Evolutionary conservation across 1,140 invertebrate species (phyloP), one percentile per base, ranked within the genome.

Genomic region (Apis florea): DNA sequence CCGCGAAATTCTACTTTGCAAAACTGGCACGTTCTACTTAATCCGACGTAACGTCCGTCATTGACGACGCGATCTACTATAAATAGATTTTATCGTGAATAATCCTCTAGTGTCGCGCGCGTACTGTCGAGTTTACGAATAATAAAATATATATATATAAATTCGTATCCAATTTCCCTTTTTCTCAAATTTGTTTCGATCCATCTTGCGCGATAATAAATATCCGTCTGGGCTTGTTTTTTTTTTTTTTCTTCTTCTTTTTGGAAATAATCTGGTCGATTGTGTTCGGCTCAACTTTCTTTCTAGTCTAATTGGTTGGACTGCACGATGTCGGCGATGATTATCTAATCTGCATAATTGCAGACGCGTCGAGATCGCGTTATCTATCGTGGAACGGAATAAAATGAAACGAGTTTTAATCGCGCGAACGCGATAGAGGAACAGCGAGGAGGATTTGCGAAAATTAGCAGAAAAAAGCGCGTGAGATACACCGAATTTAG

Each of bases 41-140:
- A 81, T 67, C 54, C 79, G 4, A 40, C 71, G 72, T 40, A 75
- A 59, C 56, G 79, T 58, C 24, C 54, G 71, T 81, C 70, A 75
- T 75, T 68, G 79, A 68, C 79, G 72, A 67, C 54, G 40, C 71
- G 40, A 67, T 66, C 71, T 8, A 68, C 79, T 81, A 81, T 81
- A 81, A 81, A 81, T 81, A 81, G 79, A 81, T 66, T 68, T 81
- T 75, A 75, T 81, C 54, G n/a, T 51, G 79, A 75, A 75, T 81
- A 81, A 81, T 75, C 79, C 47, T 54, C 72, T 40, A 24, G 72
- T 64, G 63, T 75, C 61, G 15, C 63, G 71, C 63, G 54, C 49
- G 31, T 31, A n/a, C 31, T 19, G 17, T 17, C n/a, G 58, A 40
- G 68, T 72, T 79, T 79, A 40, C 31, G 24, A 49, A 15, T 51